Evolutionary conservation across 2,113 vertebrate species (phyloP), one percentile per base, ranked within the genome.

Genomic region (Quiscalus mexicanus): DNA sequence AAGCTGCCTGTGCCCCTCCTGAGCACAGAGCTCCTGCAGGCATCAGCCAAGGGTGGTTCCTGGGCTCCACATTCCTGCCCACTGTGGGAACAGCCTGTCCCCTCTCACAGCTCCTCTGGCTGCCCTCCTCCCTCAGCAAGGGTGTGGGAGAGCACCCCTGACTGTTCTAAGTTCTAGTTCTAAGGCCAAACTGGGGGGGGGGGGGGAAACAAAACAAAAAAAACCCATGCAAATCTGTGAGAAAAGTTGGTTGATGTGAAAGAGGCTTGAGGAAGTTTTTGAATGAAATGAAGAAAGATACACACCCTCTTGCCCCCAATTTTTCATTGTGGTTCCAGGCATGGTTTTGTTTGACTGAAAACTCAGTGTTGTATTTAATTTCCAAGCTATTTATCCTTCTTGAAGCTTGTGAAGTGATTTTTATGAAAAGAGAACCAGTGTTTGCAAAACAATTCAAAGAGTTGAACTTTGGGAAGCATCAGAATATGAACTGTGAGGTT

Each of bases 321-420:
- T 73, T 80, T 83, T 94, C 53, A 50, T 62, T 92, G 90, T 65
- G 58, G 49, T 90, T 93, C 55, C 62, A 90, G 45, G 14, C 49
- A 7, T 88, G 83, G 18, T 69, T 91, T 83, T 82, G 31, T 88
- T 75, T 89, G 92, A 53, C 60, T 91, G 78, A 75, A 84, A 82
- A 68, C 10, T n/a, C 62, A 52, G 33, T 21, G 52, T 82, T 92
- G 74, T 84, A 88, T 88, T 92, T 85, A 31, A 79, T 95, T 95
- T 91, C 79, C 75, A 80, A 69, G n/a, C 82, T 93, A 25, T 94
- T 94, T 91, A 62, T 73, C 58, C 53, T 90, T 76, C 45, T 60
- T 5, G 17, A 60, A 37, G 49, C 37, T 85, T 88, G 58, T 73
- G 87, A 91, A 83, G 31, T n/a, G 37, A 90, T 76, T 93, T 89